A percentile compares a stretch with the other conserved stretches of the same genome.
Conservation (phyloP, 2,797 vertebrate genomes). For the Anisognathus igniventris region DNA sequence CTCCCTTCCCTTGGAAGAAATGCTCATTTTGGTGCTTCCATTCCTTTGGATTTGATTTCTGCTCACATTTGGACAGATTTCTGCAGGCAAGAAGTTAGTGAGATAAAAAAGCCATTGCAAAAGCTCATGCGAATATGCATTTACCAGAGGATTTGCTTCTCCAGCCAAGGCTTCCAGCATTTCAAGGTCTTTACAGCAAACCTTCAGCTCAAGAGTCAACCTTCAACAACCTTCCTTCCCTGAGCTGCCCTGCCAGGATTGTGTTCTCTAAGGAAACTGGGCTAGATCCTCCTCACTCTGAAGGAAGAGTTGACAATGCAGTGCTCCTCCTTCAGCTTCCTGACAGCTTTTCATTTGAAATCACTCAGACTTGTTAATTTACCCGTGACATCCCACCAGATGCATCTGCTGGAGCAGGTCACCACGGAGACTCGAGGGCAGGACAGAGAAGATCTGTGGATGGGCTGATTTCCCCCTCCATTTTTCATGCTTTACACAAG, state of each 20-base stretch:
- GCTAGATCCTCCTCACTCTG: neutral
- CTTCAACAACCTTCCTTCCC: neutral
- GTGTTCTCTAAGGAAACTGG: neutral
- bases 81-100: neutral
- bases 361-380: neutral
- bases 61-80: neutral
- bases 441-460: neutral
- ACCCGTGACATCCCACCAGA: neutral
- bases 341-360: neutral
- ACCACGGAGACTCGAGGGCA: neutral
- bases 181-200: neutral
- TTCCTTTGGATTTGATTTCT: neutral
- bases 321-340: neutral
- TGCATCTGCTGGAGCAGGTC: neutral
- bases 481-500: neutral
- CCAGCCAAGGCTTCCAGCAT: neutral
- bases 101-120: neutral
- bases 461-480: neutral
- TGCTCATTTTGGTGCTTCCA: rapidly evolving
- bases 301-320: neutral
- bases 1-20: neutral
- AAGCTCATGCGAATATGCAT: neutral
- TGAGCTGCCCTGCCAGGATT: neutral
- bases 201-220: neutral
- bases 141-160: neutral